Conservation (phyloP, 1,140 invertebrate genomes). For the Cryptotermes secundus region DNA sequence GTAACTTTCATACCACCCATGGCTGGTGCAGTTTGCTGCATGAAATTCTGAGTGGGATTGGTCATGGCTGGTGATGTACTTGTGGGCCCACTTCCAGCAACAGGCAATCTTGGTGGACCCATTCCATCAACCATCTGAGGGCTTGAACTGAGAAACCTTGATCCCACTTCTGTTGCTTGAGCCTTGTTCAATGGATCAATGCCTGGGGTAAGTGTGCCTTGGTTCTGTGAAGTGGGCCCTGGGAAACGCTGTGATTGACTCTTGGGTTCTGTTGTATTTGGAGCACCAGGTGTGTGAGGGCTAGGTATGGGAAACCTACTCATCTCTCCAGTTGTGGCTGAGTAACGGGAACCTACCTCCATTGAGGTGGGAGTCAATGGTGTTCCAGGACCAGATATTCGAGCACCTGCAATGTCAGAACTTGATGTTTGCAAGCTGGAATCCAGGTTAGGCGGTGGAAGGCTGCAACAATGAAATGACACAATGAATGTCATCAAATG, state of each 20-base stretch:
- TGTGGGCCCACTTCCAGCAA: conserved; percentile 20
- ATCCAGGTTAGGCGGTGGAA: conserved; percentile 42
- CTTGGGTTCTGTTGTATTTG: conserved; percentile 37
- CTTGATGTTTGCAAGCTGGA: conserved; percentile 9
- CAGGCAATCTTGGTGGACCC: conserved; percentile 38
- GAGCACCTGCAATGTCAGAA: conserved; percentile 37
- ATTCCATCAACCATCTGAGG: conserved; percentile 37
- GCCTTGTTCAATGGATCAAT: conserved; percentile 32
- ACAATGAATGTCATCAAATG: no score
- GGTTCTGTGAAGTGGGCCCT: conserved; percentile 42
- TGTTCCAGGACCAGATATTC: conserved; percentile 50
- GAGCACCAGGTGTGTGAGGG: conserved; percentile 48
- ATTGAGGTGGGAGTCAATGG: conserved; percentile 48
- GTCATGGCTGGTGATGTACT: conserved; percentile 32
- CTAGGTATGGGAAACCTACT: conserved; percentile 52
- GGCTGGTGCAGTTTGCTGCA: conserved; percentile 26
- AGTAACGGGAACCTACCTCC: conserved; percentile 47
- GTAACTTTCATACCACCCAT: conserved; percentile 32
- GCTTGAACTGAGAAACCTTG: conserved; percentile 38
- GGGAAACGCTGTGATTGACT: conserved; percentile 39
- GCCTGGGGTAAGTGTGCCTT: conserved; percentile 33
- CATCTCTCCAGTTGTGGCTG: conserved; percentile 46
- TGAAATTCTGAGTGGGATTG: conserved; percentile 32
- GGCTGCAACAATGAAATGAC: conserved; percentile 36
- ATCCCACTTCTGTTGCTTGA: conserved; percentile 37